Conservation (phyloP, 2,888 invertebrate genomes). For the Diarsia mendica region DNA sequence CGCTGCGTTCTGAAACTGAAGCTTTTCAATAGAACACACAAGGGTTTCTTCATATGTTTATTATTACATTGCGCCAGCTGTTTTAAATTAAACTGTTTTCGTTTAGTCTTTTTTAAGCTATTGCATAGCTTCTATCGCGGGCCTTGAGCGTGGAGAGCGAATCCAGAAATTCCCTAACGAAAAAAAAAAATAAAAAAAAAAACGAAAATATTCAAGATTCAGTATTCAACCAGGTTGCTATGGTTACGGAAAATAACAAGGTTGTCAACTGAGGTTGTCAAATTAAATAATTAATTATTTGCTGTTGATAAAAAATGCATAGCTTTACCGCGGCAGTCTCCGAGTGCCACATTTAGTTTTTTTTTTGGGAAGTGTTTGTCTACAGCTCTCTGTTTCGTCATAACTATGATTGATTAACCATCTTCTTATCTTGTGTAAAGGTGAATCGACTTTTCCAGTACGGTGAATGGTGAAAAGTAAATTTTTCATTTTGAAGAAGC, state of each 20-base stretch:
- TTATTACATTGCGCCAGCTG: slow-evolving; percentile 19
- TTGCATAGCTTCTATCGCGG: no score
- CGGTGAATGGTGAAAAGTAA: neutral
- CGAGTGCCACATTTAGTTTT: no score
- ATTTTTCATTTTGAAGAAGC: neutral
- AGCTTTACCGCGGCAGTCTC: no score
- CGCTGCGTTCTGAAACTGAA: slow-evolving; percentile 27
- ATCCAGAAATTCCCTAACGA: no score
- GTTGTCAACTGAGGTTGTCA: no score
- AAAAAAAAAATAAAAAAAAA: no score
- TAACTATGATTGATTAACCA: slow-evolving; percentile 1
- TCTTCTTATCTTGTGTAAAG: neutral
- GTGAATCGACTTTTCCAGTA: neutral
- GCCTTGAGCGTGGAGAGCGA: no score
- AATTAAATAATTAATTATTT: no score
- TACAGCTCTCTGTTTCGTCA: neutral
- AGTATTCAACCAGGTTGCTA: no score
- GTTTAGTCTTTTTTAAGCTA: slow-evolving; percentile 1
- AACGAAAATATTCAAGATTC: no score
- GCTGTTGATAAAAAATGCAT: no score
- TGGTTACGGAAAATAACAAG: no score
- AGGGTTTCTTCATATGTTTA: slow-evolving; percentile 28
- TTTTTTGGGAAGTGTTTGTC: neutral
- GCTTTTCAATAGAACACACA: slow-evolving; percentile 41
- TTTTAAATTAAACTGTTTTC: slow-evolving; percentile 18